Evolutionary conservation across 2,113 vertebrate species (phyloP).

Genomic region (Leiothrix lutea): DNA sequence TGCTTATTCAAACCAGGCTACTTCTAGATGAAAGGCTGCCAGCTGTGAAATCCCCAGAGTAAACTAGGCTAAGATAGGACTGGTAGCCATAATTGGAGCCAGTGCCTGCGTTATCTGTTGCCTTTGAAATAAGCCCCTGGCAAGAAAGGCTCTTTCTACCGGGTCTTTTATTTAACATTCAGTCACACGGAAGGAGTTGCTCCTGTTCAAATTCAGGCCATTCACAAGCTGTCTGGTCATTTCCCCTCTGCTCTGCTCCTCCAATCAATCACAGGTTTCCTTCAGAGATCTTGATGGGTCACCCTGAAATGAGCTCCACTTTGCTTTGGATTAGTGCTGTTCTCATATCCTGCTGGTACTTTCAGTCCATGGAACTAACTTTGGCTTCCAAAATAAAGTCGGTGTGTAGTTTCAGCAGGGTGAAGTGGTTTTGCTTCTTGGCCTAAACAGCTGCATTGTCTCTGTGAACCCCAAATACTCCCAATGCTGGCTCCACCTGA

Average conservation of each 20-base stretch:
- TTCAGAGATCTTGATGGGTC: background rate
- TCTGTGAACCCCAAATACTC: background rate
- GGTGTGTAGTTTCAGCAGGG: background rate
- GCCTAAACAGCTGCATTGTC: background rate
- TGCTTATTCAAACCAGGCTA: conserved; percentile 64
- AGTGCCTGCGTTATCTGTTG: conserved; percentile 15
- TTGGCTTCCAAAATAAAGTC: background rate
- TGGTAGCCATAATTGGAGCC: conserved; percentile 56
- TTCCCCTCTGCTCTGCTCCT: background rate
- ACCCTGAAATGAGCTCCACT: background rate
- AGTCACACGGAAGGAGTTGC: background rate
- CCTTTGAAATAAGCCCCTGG: conserved; percentile 51
- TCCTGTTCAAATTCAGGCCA: background rate
- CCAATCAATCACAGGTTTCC: background rate
- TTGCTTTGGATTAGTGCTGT: background rate
- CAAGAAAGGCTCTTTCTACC: conserved; percentile 25
- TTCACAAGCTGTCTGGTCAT: background rate
- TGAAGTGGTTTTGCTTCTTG: background rate
- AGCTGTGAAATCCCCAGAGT: conserved; percentile 60
- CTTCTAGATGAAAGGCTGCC: conserved; percentile 56
- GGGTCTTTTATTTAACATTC: conserved; percentile 1
- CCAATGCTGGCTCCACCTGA: background rate
- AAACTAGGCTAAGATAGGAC: conserved; percentile 45
- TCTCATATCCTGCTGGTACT: background rate
- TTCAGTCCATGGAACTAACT: background rate